Conservation (phyloP, 2,113 vertebrate species). For the Dermatemys mawii region DNA sequence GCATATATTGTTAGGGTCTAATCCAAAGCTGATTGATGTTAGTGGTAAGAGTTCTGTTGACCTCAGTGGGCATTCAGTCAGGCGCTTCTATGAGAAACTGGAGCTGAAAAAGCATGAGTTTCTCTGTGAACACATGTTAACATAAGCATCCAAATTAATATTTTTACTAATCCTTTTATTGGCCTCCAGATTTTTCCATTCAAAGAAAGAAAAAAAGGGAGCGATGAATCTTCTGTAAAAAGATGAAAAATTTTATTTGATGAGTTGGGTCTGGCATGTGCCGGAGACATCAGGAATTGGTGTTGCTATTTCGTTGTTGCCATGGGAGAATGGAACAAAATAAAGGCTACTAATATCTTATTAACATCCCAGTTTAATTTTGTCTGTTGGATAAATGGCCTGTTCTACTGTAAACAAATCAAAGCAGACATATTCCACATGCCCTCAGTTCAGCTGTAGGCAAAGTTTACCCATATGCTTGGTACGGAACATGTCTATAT, state of each 20-base stretch:
- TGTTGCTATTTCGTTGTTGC: constrained; percentile 37
- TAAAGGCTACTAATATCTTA: constrained; percentile 35
- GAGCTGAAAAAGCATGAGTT: neutral
- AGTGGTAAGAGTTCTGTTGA: neutral
- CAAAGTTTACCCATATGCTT: constrained; percentile 29
- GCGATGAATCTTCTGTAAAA: neutral
- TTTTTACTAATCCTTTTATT: neutral
- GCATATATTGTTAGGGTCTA: neutral
- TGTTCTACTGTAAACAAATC: constrained; percentile 51
- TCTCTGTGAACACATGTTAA: neutral
- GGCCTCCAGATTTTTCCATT: neutral
- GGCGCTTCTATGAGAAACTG: neutral
- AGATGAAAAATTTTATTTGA: neutral
- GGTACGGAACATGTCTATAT: neutral
- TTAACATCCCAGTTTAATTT: constrained; percentile 54
- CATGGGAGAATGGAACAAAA: constrained; percentile 52
- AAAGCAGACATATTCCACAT: constrained; percentile 63
- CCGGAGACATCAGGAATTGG: constrained; percentile 4
- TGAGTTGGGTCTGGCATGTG: neutral
- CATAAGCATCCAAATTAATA: neutral
- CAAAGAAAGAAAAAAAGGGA: neutral
- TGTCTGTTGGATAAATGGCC: constrained; percentile 37
- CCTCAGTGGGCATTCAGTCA: neutral
- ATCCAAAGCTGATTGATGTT: neutral
- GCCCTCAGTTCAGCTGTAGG: constrained; percentile 47